A percentile compares a stretch with the other conserved stretches of the same genome.
Conservation (phyloP, 1,140 invertebrate species). For the Venturia canescens region DNA sequence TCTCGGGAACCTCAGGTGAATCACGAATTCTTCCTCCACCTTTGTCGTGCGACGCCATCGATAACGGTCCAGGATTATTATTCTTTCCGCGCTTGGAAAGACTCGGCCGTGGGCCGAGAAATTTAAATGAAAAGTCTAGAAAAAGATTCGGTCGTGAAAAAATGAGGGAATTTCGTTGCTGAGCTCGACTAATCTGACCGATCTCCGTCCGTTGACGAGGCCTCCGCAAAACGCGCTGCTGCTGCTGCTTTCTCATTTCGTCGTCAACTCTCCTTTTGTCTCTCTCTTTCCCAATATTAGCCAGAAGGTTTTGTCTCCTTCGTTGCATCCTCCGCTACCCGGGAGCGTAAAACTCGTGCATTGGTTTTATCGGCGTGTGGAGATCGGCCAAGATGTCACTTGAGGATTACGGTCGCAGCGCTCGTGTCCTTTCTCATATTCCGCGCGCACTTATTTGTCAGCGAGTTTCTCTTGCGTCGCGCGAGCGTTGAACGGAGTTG, state of each 20-base stretch:
- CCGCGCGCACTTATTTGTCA: neutral
- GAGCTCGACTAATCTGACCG: slow-evolving; percentile 50
- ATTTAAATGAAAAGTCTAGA: neutral
- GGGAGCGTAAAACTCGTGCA: slow-evolving; percentile 6
- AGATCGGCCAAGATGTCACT: slow-evolving; percentile 36
- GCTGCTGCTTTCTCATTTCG: too few species aligned
- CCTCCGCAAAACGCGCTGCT: neutral
- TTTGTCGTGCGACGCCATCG: slow-evolving; percentile 28
- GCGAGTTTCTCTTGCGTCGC: neutral
- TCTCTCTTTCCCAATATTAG: slow-evolving; percentile 16
- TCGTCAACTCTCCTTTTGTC: slow-evolving; percentile 22
- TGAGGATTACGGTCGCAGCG: slow-evolving; percentile 32
- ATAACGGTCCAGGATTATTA: slow-evolving; percentile 15
- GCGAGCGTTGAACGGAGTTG: neutral
- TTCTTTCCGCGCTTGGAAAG: neutral
- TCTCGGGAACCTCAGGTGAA: slow-evolving; percentile 67
- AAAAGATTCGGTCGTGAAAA: neutral
- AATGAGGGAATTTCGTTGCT: slow-evolving; percentile 9
- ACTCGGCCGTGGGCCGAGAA: neutral
- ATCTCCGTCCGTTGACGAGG: slow-evolving; percentile 42
- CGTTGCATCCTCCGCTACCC: neutral
- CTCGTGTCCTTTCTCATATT: slow-evolving; percentile 23
- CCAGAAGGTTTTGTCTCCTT: too few species aligned
- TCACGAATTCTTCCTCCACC: slow-evolving; percentile 38
- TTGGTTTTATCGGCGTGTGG: neutral